Conservation (phyloP, 1,140 invertebrate species). For the Hormaphis cornu region DNA sequence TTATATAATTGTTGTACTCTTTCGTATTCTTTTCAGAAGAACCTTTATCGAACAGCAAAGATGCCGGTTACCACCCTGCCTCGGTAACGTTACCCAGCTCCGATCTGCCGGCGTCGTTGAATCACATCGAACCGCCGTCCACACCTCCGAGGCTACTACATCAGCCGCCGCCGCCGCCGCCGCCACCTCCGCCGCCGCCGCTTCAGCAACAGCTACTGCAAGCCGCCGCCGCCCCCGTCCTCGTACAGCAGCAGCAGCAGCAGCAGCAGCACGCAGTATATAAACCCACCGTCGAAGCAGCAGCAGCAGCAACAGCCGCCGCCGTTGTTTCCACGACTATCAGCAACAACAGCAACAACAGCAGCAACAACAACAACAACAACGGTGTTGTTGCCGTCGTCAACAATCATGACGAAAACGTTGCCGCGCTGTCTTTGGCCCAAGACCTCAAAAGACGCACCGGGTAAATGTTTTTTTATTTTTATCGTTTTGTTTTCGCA, state of each 20-base stretch:
- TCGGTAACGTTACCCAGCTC: slow-evolving; percentile 21
- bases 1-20: not conserved
- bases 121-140: slow-evolving; percentile 27
- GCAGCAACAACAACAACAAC: not conserved
- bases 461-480: slow-evolving; percentile 13
- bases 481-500: not conserved
- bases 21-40: not conserved
- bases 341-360: not conserved
- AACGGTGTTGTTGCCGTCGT: not conserved
- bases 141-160: slow-evolving; percentile 1
- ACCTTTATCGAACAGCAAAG: slow-evolving; percentile 13
- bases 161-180: not conserved
- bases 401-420: slow-evolving; percentile 12
- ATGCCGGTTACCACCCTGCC: slow-evolving; percentile 14
- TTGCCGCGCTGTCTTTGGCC: slow-evolving; percentile 8
- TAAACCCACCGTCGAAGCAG: not conserved
- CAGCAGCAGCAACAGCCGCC: not conserved
- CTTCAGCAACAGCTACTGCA: not conserved
- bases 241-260: not conserved
- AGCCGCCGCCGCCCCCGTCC: not conserved
- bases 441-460: slow-evolving; percentile 27
- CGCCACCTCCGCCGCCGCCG: not conserved
- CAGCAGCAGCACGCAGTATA: not conserved
- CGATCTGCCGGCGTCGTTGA: slow-evolving; percentile 23
- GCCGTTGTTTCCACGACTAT: not conserved